phyloP scores from a whole-genome alignment of 2,797 vertebrate species.

The Tokudaia muenninki region DNA sequence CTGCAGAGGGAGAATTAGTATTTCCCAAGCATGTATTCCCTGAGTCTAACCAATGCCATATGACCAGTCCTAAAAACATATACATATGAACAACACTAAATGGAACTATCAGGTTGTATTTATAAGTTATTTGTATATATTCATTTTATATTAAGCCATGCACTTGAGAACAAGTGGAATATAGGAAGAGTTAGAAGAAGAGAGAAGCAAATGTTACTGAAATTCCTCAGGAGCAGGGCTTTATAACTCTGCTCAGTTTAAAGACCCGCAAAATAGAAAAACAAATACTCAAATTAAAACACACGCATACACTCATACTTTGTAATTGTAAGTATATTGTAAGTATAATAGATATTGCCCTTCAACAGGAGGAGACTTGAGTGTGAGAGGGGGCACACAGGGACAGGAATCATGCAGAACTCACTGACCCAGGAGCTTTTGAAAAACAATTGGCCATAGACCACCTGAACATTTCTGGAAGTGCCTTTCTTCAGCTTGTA shows the following conservation, averaged over 20 bases:
- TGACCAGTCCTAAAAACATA: not conserved
- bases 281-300: not conserved
- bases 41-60: not conserved
- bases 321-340: not conserved
- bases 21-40: not conserved
- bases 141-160: not conserved
- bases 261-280: not conserved
- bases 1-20: not conserved
- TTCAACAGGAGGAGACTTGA: not conserved
- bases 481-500: not conserved
- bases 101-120: not conserved
- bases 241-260: not conserved
- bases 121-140: not conserved
- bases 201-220: not conserved
- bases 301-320: too few species aligned
- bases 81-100: not conserved
- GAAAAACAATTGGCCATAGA: not conserved
- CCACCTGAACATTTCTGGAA: not conserved
- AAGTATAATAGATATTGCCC: not conserved
- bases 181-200: not conserved
- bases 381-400: accelerated
- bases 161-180: not conserved
- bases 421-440: not conserved
- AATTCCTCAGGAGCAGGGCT: not conserved
- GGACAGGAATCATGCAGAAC: too few species aligned